Base-by-base conservation (phyloP, 92 coral and sea anemone species). In the Siderastrea siderea region DNA sequence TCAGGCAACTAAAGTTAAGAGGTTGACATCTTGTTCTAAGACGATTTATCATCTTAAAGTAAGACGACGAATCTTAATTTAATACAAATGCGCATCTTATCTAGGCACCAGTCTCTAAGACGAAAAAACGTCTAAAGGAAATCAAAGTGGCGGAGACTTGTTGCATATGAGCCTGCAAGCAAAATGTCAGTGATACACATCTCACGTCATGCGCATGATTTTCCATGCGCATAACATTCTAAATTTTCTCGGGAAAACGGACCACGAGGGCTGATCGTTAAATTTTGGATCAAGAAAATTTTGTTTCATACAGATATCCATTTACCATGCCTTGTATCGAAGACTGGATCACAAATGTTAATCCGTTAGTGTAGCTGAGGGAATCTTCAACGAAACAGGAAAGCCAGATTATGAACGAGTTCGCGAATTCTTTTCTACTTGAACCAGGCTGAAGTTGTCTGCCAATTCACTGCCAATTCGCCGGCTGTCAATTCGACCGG, bases 291-390 rank as follows among this genome's bases (percentile, higher is more conserved):
- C 3, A 16, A 38, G 26, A 8, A 49, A 26, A 26, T 50, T 8
- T 51, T n/a, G 50, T 17, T 3, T 73, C n/a, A 2, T 51, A 6
- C 6, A 12, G 38, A 44, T 14, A 53, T 12, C 81, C 4, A 38
- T 57, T 14, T 9, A 44, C 17, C 17, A 96, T 96, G 99, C 99
- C 99, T 90, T 96, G 98, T 58, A 93, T 96, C 63, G 99, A 96
- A 90, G 99, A 96, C 70, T 96, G 99, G 99, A 86, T 91, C 15
- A 93, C 94, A 26, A 26, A 26, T 26, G 38, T 26, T 51, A 89
- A 91, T 71, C 99, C 99, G 47, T 77, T 96, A 80, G 88, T 49
- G 93, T 96, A n/a, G 84, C 94, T 54, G 94, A 95, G 67, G 93
- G 93, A 44, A 93, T 95, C 51, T 77, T 87, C 68, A 91, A 75